A percentile compares a stretch with the other conserved stretches of the same genome.
phyloP scores from a whole-genome alignment of 1,140 invertebrate species.

The Drosophila mojavensis region DNA sequence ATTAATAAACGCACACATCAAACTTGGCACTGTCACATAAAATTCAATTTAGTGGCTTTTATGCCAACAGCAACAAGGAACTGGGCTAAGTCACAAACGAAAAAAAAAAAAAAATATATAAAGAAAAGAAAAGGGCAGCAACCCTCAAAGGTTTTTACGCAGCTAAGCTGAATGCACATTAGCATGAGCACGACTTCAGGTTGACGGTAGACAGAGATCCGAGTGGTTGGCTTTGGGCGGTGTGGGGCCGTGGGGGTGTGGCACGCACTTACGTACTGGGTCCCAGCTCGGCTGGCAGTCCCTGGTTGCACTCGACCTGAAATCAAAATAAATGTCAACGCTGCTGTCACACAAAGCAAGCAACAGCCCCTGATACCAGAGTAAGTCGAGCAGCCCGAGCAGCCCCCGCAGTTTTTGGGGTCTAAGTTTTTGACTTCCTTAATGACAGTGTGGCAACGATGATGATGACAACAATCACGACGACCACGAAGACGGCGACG shows the following conservation, averaged over 20 bases:
- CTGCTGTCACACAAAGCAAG: slow-evolving; percentile 68
- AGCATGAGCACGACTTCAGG: slow-evolving; percentile 56
- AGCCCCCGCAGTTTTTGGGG: slow-evolving; percentile 50
- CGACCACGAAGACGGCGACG: slow-evolving; percentile 29
- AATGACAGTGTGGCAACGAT: slow-evolving; percentile 64
- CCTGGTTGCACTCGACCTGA: slow-evolving; percentile 68
- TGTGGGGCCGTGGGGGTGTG: slow-evolving; percentile 25
- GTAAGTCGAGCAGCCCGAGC: neutral
- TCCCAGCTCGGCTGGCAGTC: neutral
- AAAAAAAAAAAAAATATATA: slow-evolving; percentile 1
- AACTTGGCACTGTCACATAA: slow-evolving; percentile 74
- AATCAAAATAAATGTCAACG: slow-evolving; percentile 82
- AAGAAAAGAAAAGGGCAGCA: slow-evolving; percentile 42
- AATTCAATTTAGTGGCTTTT: slow-evolving; percentile 76
- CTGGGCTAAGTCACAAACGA: slow-evolving; percentile 22
- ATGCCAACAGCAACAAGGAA: slow-evolving; percentile 30
- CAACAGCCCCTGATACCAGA: neutral
- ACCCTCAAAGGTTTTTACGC: slow-evolving; percentile 53
- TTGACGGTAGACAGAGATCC: slow-evolving; percentile 20
- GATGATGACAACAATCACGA: slow-evolving; percentile 56
- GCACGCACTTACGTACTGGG: slow-evolving; percentile 51
- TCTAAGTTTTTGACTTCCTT: slow-evolving; percentile 80
- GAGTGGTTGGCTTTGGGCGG: neutral
- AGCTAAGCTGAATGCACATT: slow-evolving; percentile 73
- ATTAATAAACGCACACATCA: slow-evolving; percentile 80